Conservation (phyloP, 2,888 invertebrate genomes). For the Drosophila macrospina region DNA sequence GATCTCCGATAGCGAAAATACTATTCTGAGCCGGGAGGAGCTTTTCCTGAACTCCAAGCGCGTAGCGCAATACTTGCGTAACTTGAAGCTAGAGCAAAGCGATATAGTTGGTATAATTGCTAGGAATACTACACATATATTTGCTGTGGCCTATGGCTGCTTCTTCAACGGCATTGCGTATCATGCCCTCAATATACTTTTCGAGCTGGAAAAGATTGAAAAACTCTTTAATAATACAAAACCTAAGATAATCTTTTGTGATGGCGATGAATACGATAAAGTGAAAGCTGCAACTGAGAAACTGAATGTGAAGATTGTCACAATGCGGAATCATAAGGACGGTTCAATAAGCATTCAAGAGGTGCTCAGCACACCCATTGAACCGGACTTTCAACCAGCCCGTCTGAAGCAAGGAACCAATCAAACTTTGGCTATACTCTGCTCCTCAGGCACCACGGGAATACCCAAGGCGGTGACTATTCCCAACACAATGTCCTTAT, state of each 20-base stretch:
- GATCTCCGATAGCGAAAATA: slow-evolving; percentile 53
- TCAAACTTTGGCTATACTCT: slow-evolving; percentile 69
- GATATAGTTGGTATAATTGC: slow-evolving; percentile 65
- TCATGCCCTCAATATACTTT: slow-evolving; percentile 42
- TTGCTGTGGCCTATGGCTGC: slow-evolving; percentile 53
- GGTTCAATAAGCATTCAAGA: slow-evolving; percentile 13
- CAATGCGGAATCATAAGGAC: slow-evolving; percentile 20
- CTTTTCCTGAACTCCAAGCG: slow-evolving; percentile 45
- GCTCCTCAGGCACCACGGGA: slow-evolving; percentile 77
- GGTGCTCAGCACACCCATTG: slow-evolving; percentile 3
- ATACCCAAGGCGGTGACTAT: slow-evolving; percentile 62
- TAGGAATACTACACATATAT: slow-evolving; percentile 56
- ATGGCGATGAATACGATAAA: slow-evolving; percentile 32
- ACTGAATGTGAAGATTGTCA: slow-evolving; percentile 20
- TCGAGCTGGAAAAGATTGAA: slow-evolving; percentile 30
- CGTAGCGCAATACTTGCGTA: slow-evolving; percentile 46
- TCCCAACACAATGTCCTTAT: not conserved
- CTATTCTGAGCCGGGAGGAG: slow-evolving; percentile 34
- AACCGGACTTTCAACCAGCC: slow-evolving; percentile 35
- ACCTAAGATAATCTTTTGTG: slow-evolving; percentile 47
- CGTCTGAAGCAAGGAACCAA: slow-evolving; percentile 52
- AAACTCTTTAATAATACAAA: slow-evolving; percentile 46
- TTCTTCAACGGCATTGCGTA: slow-evolving; percentile 54
- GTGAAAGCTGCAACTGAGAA: slow-evolving; percentile 18
- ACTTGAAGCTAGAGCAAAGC: slow-evolving; percentile 43